Base-by-base conservation (phyloP, 2,797 vertebrate species). In the Helarctos malayanus region DNA sequence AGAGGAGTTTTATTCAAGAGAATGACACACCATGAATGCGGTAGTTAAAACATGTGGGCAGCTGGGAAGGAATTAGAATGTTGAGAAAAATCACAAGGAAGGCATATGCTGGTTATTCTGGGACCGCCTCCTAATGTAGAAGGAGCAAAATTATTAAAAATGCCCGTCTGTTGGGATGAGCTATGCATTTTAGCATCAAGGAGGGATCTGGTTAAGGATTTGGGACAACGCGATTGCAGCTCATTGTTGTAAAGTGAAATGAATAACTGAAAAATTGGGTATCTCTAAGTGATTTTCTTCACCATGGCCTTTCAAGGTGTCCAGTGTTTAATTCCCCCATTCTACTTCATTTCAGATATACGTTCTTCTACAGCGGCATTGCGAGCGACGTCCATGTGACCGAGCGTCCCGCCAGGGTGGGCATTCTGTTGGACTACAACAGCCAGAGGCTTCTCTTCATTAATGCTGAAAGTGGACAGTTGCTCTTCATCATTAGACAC, bases 361-460 rank as follows among this genome's bases (percentile, higher is more conserved):
- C 99, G 89, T 98, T 99, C 98, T 99, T 99, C 97, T 99, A 99
- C 97, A 98, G 98, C 0, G 98, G 98, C 27, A 93, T 99, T 15
- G 98, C 99, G 98, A 99, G 99, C 0, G 99, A 99, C 2, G 98
- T 99, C 80, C 98, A 98, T 2, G 98, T 99, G 97, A 99, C 99
- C 0, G 99, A 99, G 79, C 98, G 95, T 3, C 99, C 98, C 0
- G 94, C 98, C 94, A 98, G 99, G 57, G 99, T 99, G 41, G 99
- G 99, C 12, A 98, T 99, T 73, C 99, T 99, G 69, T 97, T 99
- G 98, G 99, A 99, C 98, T 99, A 99, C 97, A 98, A 84, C 54
- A 95, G 92, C 0, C 99, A 99, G 73, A 98, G 98, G 49, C 99
- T 99, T 7, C 98, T 99, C 54, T 99, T 99, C 98, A 99, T 99